Conservation (phyloP, 2,888 invertebrate genomes). For the Phengaris arion region DNA sequence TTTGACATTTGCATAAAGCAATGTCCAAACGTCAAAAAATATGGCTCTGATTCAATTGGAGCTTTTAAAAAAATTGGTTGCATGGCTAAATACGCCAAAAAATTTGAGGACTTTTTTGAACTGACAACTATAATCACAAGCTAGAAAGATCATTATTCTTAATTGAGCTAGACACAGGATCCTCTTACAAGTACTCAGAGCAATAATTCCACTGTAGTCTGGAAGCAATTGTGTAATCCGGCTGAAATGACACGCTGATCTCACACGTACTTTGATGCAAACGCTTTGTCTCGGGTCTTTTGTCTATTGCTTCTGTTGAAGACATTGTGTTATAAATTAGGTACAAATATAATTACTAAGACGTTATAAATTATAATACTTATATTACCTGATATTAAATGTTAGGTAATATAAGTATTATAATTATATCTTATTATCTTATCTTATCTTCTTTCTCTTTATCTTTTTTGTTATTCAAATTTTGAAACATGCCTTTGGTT, state of each 20-base stretch:
- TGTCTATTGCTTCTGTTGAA: slow-evolving; percentile 18
- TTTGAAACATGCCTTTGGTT: no score
- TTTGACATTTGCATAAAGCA: neutral
- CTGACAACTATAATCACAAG: neutral
- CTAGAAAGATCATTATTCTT: slow-evolving; percentile 2
- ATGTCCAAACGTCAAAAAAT: neutral
- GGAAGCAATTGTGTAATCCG: neutral
- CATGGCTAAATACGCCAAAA: no score
- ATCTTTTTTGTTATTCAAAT: no score
- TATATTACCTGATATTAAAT: no score
- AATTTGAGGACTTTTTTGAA: no score
- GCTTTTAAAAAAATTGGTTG: neutral
- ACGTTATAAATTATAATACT: neutral
- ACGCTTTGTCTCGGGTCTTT: slow-evolving; percentile 16
- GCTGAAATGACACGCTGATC: slow-evolving; percentile 2
- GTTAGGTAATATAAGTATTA: no score
- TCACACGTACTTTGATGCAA: slow-evolving; percentile 21
- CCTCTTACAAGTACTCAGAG: neutral
- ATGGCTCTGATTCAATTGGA: neutral
- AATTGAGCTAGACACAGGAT: neutral
- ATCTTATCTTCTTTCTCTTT: no score
- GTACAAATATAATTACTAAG: neutral
- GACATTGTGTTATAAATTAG: slow-evolving; percentile 7
- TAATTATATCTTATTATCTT: no score
- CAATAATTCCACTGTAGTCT: slow-evolving; percentile 9